Percentiles rank a stretch among this genome's conserved stretches.
Evolutionary conservation across 2,797 vertebrate species (phyloP).

Genomic region (Phaenicophaeus curvirostris): DNA sequence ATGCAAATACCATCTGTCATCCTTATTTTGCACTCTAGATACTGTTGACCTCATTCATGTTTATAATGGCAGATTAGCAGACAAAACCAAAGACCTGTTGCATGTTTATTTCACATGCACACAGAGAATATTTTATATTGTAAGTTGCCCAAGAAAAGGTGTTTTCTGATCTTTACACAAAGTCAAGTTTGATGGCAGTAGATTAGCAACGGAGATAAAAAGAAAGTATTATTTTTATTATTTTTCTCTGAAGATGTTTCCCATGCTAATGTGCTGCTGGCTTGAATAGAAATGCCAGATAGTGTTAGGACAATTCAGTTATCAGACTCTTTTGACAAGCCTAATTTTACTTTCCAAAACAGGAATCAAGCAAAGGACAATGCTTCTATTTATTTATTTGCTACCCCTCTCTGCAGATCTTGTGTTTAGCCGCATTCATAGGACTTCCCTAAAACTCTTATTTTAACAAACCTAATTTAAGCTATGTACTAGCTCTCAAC

Average conservation of each 20-base stretch:
- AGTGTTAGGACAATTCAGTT: neutral
- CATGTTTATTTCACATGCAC: neutral
- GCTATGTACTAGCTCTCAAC: neutral
- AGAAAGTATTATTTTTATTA: neutral
- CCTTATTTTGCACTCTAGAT: neutral
- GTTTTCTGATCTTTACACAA: neutral
- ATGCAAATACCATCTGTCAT: neutral
- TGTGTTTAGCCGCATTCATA: neutral
- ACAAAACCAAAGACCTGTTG: neutral
- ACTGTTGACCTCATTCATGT: neutral
- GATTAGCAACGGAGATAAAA: neutral
- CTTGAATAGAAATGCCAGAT: neutral
- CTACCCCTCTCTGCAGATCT: neutral
- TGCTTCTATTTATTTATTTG: neutral
- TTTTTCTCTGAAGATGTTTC: neutral
- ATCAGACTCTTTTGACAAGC: neutral
- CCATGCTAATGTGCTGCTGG: neutral
- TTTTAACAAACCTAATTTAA: neutral
- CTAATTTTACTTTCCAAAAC: neutral
- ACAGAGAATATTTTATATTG: neutral
- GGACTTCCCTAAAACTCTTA: neutral
- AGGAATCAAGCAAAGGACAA: neutral
- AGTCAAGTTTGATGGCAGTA: neutral
- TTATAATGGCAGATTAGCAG: neutral
- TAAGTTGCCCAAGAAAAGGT: neutral